Evolutionary conservation across 2,113 vertebrate species (phyloP).

Genomic region (Erinaceus europaeus): DNA sequence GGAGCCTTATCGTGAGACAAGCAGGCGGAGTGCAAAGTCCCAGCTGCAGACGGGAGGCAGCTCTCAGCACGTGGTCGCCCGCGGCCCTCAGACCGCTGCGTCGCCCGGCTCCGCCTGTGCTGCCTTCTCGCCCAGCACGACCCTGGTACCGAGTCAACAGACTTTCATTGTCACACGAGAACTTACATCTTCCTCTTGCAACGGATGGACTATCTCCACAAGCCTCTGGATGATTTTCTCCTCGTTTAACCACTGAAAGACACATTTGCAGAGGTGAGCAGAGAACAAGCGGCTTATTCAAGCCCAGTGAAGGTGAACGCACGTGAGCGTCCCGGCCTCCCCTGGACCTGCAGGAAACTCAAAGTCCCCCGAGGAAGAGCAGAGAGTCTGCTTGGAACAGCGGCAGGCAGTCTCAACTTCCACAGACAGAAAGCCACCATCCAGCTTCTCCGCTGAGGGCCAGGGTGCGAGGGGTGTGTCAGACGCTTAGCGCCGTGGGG

Average conservation of each 20-base stretch:
- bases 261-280: constrained; percentile 66
- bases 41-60: no score
- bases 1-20: no score
- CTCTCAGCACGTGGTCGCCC: no score
- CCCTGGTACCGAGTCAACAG: no score
- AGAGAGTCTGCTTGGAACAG: constrained; percentile 44
- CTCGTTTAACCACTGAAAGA: constrained; percentile 95
- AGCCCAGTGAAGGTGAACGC: constrained; percentile 43
- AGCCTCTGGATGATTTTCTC: constrained; percentile 97
- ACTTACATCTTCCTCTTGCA: constrained; percentile 99
- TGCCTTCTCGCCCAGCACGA: no score
- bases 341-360: constrained; percentile 62
- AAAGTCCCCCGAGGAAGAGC: constrained; percentile 53
- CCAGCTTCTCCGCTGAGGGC: not conserved
- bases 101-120: no score
- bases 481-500: no score
- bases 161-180: not conserved
- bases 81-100: no score
- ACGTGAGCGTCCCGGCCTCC: constrained; percentile 47
- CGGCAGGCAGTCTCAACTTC: not conserved
- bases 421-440: not conserved
- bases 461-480: no score
- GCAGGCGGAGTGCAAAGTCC: no score
- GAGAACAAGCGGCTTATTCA: constrained; percentile 37
- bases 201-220: constrained; percentile 95